Conservation (phyloP, 2,113 vertebrate genomes). For the Eidolon helvum region DNA sequence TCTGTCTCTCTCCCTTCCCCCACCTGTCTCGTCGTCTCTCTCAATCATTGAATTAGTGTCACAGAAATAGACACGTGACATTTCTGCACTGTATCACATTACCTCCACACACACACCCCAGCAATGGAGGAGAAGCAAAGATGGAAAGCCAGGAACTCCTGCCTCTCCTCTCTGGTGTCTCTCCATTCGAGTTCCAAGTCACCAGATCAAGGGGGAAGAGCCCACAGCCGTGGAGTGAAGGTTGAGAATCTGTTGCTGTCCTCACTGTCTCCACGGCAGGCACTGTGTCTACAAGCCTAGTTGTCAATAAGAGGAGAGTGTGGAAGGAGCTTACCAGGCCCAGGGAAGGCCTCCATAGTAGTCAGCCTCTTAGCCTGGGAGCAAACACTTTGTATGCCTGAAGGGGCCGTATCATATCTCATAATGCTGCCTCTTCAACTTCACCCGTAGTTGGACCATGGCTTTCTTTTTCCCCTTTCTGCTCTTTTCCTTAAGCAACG, state of each 20-base stretch:
- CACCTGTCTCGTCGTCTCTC: neutral
- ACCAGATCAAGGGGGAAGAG: neutral
- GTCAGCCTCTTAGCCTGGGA: neutral
- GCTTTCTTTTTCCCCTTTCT: neutral
- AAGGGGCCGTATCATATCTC: neutral
- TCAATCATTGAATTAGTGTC: neutral
- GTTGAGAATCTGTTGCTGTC: accelerated
- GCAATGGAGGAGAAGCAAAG: neutral
- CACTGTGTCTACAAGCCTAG: too few relatives aligned
- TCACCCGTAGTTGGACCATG: neutral
- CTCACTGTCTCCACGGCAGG: accelerated
- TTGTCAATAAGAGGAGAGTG: neutral
- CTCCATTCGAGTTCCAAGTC: neutral
- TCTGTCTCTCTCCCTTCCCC: too few relatives aligned
- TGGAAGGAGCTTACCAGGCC: neutral
- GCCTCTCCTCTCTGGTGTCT: neutral
- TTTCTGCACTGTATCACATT: neutral
- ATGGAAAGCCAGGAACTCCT: neutral
- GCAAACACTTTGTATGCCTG: neutral
- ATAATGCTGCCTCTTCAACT: neutral
- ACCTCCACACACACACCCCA: neutral
- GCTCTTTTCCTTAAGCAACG: neutral
- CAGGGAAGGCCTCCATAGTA: accelerated
- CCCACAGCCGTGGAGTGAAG: neutral
- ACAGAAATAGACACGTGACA: neutral